These are phyloP conservation scores for Myotis planiceps DNA, from an alignment of 2,797 vertebrate genomes.

Conservation along the genomic window DNA sequence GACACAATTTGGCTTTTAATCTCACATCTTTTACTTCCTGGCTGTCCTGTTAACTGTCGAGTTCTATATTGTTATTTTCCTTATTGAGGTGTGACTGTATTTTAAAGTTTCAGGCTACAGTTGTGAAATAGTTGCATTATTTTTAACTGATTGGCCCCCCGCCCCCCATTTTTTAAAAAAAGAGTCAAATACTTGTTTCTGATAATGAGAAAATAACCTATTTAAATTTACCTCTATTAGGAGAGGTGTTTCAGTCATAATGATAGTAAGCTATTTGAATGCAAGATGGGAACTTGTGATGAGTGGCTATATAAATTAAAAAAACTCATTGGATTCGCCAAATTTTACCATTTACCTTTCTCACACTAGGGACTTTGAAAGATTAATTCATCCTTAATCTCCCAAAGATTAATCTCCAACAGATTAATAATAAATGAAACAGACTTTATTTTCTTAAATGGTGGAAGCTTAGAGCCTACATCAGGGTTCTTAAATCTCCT, in stretches of 20 bases:
- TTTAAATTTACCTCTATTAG: conserved; percentile 4
- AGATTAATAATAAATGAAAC: not conserved
- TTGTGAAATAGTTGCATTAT: not conserved
- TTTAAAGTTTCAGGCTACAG: not conserved
- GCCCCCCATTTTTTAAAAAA: not conserved
- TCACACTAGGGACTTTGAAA: conserved; percentile 30
- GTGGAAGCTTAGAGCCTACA: not conserved
- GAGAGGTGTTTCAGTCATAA: not conserved
- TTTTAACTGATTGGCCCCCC: not conserved
- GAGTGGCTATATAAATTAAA: conserved; percentile 41
- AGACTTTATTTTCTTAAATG: not conserved
- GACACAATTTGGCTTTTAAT: not conserved
- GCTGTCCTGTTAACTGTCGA: not conserved
- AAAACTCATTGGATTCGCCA: conserved; percentile 18
- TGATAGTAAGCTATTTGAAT: conserved; percentile 35
- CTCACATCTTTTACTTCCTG: not conserved
- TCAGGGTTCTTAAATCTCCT: not conserved
- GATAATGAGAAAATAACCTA: not conserved
- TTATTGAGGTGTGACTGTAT: not conserved
- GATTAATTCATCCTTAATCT: conserved; percentile 36
- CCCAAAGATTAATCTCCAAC: conserved; percentile 13
- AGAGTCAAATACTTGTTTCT: not conserved
- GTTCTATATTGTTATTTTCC: not conserved
- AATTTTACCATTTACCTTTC: conserved; percentile 56
- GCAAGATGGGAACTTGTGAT: not conserved